These are phyloP conservation scores for Leistus spinibarbis DNA, from an alignment of 2,888 invertebrate genomes.

Conservation along the genomic window DNA sequence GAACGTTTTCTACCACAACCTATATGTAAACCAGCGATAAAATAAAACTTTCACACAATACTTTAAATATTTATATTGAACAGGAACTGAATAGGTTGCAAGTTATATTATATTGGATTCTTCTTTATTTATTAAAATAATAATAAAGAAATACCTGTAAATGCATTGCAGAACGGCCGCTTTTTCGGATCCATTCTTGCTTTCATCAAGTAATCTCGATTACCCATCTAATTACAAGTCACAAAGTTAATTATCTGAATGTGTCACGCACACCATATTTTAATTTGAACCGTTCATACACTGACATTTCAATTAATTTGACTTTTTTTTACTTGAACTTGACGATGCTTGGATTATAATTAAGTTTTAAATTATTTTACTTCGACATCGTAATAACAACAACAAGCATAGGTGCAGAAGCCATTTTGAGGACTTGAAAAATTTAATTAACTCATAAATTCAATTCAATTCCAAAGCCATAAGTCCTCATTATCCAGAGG, in stretches of 20 bases:
- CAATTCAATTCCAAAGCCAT: too few relatives aligned
- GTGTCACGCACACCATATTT: neutral
- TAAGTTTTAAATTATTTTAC: neutral
- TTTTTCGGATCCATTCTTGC: constrained; percentile 64
- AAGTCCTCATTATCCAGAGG: too few relatives aligned
- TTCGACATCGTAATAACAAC: too few relatives aligned
- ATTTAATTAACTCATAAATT: too few relatives aligned
- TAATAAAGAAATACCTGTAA: constrained; percentile 69
- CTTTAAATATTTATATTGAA: too few relatives aligned
- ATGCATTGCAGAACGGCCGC: constrained; percentile 87
- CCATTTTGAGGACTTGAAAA: too few relatives aligned
- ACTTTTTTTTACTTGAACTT: neutral
- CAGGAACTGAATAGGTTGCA: too few relatives aligned
- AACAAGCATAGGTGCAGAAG: too few relatives aligned
- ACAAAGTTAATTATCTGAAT: neutral
- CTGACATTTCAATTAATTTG: constrained; percentile 1
- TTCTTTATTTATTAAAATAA: neutral
- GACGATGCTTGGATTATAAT: neutral
- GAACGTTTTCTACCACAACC: constrained; percentile 78
- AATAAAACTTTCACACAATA: too few relatives aligned
- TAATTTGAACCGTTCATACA: neutral
- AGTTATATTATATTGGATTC: neutral
- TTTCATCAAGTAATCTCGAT: constrained; percentile 13
- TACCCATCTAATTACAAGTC: constrained; percentile 12
- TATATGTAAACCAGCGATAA: too few relatives aligned